phyloP scores from a whole-genome alignment of 2,797 vertebrate species.

The Erithacus rubecula region DNA sequence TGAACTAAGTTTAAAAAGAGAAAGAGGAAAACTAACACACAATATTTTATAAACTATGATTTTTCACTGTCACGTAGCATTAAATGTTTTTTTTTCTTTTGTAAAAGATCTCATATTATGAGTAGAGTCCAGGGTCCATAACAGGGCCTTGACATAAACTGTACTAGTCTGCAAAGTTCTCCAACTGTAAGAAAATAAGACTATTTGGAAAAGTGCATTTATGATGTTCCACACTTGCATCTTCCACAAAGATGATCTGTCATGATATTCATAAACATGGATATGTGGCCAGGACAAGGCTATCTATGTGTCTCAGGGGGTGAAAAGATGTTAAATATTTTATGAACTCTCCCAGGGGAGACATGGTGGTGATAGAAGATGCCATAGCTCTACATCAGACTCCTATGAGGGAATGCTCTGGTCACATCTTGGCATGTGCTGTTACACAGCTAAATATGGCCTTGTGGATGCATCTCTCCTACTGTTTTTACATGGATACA shows the following conservation, averaged over 20 bases:
- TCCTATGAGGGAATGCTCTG: neutral
- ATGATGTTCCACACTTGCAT: rapidly evolving
- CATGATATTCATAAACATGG: neutral
- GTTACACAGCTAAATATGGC: neutral
- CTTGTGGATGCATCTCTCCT: neutral
- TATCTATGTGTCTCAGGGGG: neutral
- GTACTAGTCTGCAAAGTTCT: neutral
- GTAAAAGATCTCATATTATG: neutral
- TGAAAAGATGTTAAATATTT: neutral
- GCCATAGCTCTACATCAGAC: neutral
- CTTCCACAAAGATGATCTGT: neutral
- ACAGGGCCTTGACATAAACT: neutral
- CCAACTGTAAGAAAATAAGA: neutral
- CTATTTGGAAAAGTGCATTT: neutral
- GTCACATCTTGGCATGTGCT: neutral
- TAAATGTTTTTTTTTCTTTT: rapidly evolving
- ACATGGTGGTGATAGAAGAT: neutral
- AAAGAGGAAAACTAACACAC: neutral
- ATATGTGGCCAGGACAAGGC: neutral
- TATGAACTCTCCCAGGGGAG: neutral
- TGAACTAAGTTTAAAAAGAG: neutral
- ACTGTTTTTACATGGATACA: neutral
- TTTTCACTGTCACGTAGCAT: neutral
- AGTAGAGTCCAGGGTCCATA: neutral
- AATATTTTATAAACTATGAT: neutral